phyloP scores from a whole-genome alignment of 2,797 vertebrate genomes.

The Cyprinodon diabolis region DNA sequence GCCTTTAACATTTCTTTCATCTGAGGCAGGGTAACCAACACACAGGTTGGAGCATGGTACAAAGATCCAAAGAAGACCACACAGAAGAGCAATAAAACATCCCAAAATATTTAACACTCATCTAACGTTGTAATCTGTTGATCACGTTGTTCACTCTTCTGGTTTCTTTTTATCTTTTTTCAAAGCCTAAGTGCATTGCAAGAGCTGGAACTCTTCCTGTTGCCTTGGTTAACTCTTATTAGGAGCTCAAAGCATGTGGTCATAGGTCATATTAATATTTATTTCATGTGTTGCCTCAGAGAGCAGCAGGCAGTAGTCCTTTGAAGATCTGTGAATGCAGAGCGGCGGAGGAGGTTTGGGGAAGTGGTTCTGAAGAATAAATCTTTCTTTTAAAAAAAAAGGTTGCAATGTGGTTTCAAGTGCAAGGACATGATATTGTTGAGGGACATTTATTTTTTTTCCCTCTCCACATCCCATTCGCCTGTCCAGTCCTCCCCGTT shows the following conservation, averaged over 20 bases:
- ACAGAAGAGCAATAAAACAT: slow-evolving; percentile 50
- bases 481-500: slow-evolving; percentile 55
- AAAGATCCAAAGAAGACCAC: slow-evolving; percentile 55
- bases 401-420: slow-evolving; percentile 68
- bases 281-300: slow-evolving; percentile 78
- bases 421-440: slow-evolving; percentile 47
- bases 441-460: slow-evolving; percentile 43
- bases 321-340: slow-evolving; percentile 71
- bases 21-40: slow-evolving; percentile 46
- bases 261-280: slow-evolving; percentile 85
- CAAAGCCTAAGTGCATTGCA: background rate
- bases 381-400: slow-evolving; percentile 62
- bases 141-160: slow-evolving; percentile 14
- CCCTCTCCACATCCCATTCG: slow-evolving; percentile 12
- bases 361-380: slow-evolving; percentile 66
- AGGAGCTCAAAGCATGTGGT: slow-evolving; percentile 65
- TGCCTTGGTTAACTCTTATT: slow-evolving; percentile 59
- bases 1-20: slow-evolving; percentile 35
- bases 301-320: slow-evolving; percentile 70
- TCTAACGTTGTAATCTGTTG: slow-evolving; percentile 22
- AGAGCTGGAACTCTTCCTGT: slow-evolving; percentile 34
- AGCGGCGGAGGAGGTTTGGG: slow-evolving; percentile 46
- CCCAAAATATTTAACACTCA: slow-evolving; percentile 32
- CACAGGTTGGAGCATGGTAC: slow-evolving; percentile 69
- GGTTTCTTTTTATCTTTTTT: slow-evolving; percentile 15